Conservation (phyloP, 2,888 invertebrate species). For the Tipula confusa region DNA sequence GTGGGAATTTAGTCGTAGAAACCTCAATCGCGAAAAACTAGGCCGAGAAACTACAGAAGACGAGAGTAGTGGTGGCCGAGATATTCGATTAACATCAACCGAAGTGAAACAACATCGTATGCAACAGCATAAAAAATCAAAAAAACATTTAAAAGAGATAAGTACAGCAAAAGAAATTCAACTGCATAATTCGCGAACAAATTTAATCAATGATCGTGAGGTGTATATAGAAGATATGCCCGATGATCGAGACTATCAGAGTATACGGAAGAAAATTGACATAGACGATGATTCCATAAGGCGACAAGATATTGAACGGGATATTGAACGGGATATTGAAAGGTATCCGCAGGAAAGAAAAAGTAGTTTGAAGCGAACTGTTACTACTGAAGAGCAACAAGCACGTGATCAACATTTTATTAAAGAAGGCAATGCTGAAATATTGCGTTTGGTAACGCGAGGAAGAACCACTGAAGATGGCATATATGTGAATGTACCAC, state of each 20-base stretch:
- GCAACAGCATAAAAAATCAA: constrained; percentile 35
- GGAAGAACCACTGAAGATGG: constrained; percentile 64
- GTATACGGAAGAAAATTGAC: constrained; percentile 45
- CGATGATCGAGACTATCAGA: constrained; percentile 37
- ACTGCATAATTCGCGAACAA: constrained; percentile 50
- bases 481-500: constrained; percentile 55
- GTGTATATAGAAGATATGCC: constrained; percentile 46
- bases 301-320: constrained; percentile 72
- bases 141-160: constrained; percentile 41
- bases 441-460: constrained; percentile 71
- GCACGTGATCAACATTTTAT: constrained; percentile 69
- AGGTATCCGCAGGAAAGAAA: constrained; percentile 42
- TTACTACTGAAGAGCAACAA: constrained; percentile 43
- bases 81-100: constrained; percentile 28
- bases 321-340: constrained; percentile 66
- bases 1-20: constrained; percentile 69
- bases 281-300: constrained; percentile 68
- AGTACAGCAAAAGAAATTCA: constrained; percentile 48
- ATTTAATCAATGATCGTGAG: constrained; percentile 49
- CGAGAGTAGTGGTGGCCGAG: constrained; percentile 34
- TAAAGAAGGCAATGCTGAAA: constrained; percentile 80
- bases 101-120: constrained; percentile 27
- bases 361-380: constrained; percentile 48
- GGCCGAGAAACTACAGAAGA: constrained; percentile 40
- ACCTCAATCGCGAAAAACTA: constrained; percentile 47